Evolutionary conservation across 2,797 vertebrate species (phyloP), one percentile per base, ranked within the genome.

Genomic region (Scarus forsteni): DNA sequence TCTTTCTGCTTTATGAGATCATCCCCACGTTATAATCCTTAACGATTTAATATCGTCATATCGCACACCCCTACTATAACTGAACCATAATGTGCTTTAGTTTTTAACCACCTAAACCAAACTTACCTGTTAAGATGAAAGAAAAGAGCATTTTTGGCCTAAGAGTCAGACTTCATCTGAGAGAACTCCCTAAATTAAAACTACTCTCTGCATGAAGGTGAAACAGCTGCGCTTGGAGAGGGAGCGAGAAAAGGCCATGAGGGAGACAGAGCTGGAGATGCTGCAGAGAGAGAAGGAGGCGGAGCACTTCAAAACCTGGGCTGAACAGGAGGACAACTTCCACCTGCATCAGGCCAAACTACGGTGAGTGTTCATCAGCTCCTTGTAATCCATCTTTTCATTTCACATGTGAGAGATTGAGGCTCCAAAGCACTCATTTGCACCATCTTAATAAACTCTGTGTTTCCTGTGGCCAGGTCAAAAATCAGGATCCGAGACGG

Each of bases 231-330:
- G 98, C 35, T 90, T 99, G 88, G 98, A 99, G 88, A 91, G 98
- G 6, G 98, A 99, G 83, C 91, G 98, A 11, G 98, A 99, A 80
- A 99, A 99, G 82, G 96, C 96, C 18, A 97, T 98, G 97, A 91
- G 98, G 0, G 98, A 99, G 88, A 96, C 96, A 40, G 98, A 99
- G 90, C 91, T 99, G 88, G 98, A 99, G 91, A 96, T 99, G 97
- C 92, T 99, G 78, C 98, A 99, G 91, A 92, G 98, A 27, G 98
- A 99, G 86, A 99, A 99, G 67, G 98, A 99, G 88, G 97, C 98
- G 0, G 97, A 99, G 56, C 98, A 99, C 90, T 99, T 99, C 83
- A 99, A 99, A 90, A 98, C 97, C 0, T 99, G 98, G 98, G 98
- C 98, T 44, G 97, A 99, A 73, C 98, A 99, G 81, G 98, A 99